Base-by-base conservation (phyloP, 2,888 invertebrate genomes). In the Sinotaia quadrata region DNA sequence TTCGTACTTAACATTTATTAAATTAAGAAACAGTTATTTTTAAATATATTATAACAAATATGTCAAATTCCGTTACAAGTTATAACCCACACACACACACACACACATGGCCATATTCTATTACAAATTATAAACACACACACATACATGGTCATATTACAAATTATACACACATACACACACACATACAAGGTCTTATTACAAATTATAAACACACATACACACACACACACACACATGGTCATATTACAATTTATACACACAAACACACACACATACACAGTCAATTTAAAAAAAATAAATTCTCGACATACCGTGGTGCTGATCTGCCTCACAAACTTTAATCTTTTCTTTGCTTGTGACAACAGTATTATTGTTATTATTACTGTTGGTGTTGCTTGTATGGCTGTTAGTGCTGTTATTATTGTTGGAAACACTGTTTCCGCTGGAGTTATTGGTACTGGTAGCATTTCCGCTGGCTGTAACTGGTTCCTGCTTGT, bases 281-380 rank as follows among this genome's bases (percentile, higher is more conserved):
- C 36, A 73, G 54, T 71, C 77, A 70, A n/a, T n/a, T n/a, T n/a
- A n/a, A n/a, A n/a, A n/a, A n/a, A n/a, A n/a, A n/a, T n/a, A n/a
- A n/a, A n/a, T n/a, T n/a, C n/a, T n/a, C 8, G 21, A 57, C 74
- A 59, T 69, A 80, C 80, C 75, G 73, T 77, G 71, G 36, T 65
- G 65, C 5, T 71, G 62, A 41, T 82, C 83, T n/a, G n/a, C n/a
- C 52, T 84, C 83, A 12, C 75, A 33, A 31, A 74, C 68, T 62
- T 81, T 81, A 4, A 76, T 68, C 68, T 83, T 81, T 34, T 81
- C 81, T 68, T 69, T 69, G 61, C 56, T 69, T 54, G 51, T 51
- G 29, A 29, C 56, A 2, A 24, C 49, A 44, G 41, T 56, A 47
- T 78, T 81, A 57, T 58, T 70, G 47, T 69, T 75, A 56, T 73